A percentile compares a stretch with the other conserved stretches of the same genome.
Conservation (phyloP, 2,888 invertebrate genomes). For the Tetragnatha montana region DNA sequence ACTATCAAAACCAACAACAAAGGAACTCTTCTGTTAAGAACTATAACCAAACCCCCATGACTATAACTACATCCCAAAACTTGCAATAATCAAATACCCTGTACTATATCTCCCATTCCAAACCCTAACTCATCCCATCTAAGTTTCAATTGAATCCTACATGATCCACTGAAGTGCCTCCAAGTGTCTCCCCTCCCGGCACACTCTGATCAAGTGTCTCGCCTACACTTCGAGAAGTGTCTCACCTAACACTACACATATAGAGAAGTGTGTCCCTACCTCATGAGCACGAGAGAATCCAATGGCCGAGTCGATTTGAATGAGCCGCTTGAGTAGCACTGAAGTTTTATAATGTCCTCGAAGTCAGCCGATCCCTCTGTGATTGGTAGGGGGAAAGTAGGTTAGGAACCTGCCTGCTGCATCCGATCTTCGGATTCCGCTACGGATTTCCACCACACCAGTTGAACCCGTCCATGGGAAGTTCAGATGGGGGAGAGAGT, state of each 20-base stretch:
- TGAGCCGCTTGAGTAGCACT: constrained; percentile 36
- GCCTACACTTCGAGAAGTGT: not conserved
- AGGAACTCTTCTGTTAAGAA: no score
- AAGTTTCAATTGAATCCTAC: not conserved
- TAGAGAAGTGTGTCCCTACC: not conserved
- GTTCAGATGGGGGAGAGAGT: no score
- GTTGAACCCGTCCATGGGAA: no score
- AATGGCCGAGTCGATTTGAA: constrained; percentile 3
- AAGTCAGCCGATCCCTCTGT: constrained; percentile 3
- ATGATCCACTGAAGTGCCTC: not conserved
- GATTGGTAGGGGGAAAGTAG: constrained; percentile 37
- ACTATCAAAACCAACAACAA: not conserved
- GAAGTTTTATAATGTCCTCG: constrained; percentile 37
- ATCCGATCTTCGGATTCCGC: not conserved
- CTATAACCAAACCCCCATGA: not conserved
- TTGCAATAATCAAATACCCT: not conserved
- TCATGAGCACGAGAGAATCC: not conserved
- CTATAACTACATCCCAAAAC: not conserved
- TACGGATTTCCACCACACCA: no score
- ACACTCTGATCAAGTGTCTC: not conserved
- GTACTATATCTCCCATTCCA: not conserved
- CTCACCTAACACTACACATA: not conserved
- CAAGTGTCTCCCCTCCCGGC: not conserved
- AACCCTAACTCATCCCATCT: not conserved
- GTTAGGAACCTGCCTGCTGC: constrained; percentile 2